phyloP scores from a whole-genome alignment of 1,140 invertebrate species.

The Cotesia glomerata region DNA sequence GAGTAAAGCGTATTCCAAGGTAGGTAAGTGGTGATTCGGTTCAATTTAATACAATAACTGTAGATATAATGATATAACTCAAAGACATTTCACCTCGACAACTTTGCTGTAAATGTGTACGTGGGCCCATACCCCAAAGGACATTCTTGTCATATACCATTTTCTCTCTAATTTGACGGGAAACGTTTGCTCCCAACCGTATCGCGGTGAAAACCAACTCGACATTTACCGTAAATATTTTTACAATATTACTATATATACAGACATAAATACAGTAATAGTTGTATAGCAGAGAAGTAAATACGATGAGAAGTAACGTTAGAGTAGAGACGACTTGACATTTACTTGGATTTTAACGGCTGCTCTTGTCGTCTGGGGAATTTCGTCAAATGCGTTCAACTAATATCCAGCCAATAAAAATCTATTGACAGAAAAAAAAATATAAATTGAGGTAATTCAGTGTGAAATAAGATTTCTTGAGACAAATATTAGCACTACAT shows the following conservation, averaged over 20 bases:
- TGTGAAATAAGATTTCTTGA: too few species aligned
- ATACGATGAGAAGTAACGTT: not conserved
- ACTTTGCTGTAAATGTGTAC: not conserved
- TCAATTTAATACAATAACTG: not conserved
- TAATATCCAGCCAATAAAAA: conserved; percentile 5
- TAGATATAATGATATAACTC: not conserved
- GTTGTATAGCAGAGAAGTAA: conserved; percentile 28
- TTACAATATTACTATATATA: too few species aligned
- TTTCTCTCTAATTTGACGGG: conserved; percentile 33
- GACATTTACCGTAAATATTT: too few species aligned
- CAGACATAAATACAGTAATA: not conserved
- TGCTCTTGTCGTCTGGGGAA: conserved; percentile 28
- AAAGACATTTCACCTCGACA: conserved; percentile 13
- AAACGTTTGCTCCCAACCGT: conserved; percentile 29
- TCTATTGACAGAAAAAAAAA: not conserved
- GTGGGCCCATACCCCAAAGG: conserved; percentile 5
- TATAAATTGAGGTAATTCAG: not conserved
- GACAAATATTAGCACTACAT: too few species aligned
- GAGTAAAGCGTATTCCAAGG: not conserved
- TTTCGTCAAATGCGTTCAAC: conserved; percentile 19
- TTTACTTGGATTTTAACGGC: not conserved
- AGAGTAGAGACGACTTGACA: not conserved
- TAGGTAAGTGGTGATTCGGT: not conserved
- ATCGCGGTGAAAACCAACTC: conserved; percentile 18
- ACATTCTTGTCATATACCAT: conserved; percentile 6